Evolutionary conservation across 1,140 invertebrate genomes (phyloP).

Genomic region (Drosophila nannoptera): DNA sequence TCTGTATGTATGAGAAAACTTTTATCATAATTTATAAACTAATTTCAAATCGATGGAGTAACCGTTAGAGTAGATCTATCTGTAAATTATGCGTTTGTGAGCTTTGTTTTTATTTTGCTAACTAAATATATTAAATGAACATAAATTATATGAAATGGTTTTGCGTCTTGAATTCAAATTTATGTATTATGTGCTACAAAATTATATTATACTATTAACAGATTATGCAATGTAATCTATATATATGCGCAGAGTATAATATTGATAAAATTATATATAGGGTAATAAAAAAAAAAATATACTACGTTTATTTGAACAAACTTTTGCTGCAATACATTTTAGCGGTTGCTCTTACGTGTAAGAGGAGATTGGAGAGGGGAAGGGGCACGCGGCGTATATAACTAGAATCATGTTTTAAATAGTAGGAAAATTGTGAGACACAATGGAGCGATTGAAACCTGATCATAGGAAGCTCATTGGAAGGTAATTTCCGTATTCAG

Average conservation of each 20-base stretch:
- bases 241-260: slow-evolving; percentile 55
- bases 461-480: slow-evolving; percentile 33
- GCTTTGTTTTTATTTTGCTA: slow-evolving; percentile 51
- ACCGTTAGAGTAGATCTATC: slow-evolving; percentile 47
- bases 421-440: slow-evolving; percentile 3
- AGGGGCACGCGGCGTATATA: slow-evolving; percentile 20
- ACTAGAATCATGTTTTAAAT: slow-evolving; percentile 17
- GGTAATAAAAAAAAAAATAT: slow-evolving; percentile 41
- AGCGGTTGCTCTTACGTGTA: slow-evolving; percentile 34
- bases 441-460: slow-evolving; percentile 39
- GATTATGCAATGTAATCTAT: slow-evolving; percentile 62
- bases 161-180: slow-evolving; percentile 62
- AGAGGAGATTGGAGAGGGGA: not conserved
- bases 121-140: slow-evolving; percentile 44
- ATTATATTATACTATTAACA: slow-evolving; percentile 38
- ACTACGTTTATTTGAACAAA: slow-evolving; percentile 53
- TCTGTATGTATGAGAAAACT: slow-evolving; percentile 49
- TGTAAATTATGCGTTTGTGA: slow-evolving; percentile 66
- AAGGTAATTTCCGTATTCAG: slow-evolving; percentile 7
- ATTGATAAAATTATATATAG: slow-evolving; percentile 50
- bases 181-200: slow-evolving; percentile 55
- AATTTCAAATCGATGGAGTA: slow-evolving; percentile 59
- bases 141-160: slow-evolving; percentile 50
- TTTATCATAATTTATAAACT: slow-evolving; percentile 60
- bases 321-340: slow-evolving; percentile 42